Evolutionary conservation across 2,113 vertebrate genomes (phyloP), one percentile per base, ranked within the genome.

Genomic region (Ophiodon elongatus): DNA sequence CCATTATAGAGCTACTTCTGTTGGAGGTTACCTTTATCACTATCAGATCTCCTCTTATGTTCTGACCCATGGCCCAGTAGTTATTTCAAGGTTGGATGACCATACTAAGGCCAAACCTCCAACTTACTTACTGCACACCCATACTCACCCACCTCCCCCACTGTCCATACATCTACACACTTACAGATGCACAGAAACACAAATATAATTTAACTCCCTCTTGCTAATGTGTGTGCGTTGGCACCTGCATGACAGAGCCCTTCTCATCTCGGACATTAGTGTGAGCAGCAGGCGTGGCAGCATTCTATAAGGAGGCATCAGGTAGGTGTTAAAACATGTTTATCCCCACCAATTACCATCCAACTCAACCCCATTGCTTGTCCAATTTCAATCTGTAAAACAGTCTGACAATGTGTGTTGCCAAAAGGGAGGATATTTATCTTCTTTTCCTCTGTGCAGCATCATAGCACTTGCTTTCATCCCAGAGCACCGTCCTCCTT

Each of bases 391-490:
- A 6, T n/a, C 27, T 74, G 68, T 41, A 41, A 83, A 92, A 74
- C 21, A 13, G 25, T 66, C 11, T 73, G 23, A 50, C 75, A 68
- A 54, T 65, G 27, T 64, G 43, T 73, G 13, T 25, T 27, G 8
- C 47, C 52, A 76, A 35, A 35, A 41, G 35, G 76, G 70, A 63
- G 35, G 79, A 45, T 62, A 4, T 54, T 43, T 66, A 57, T 82
- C 35, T 17, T 76, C 31, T 65, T 68, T 41, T 54, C 17, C 45
- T 71, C 69, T 35, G 15, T 72, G 64, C 59, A 74, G 69, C 80
- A 85, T 91, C 76, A 89, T 45, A 83, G 69, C 83, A 82, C 41
- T 90, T 78, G 79, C 79, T 92, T 91, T 88, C 78, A 88, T 86
- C 83, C 81, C 23, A 52, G 52, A 81, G 39, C 57, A 31, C 57